A percentile compares a stretch with the other conserved stretches of the same genome.
Conservation (phyloP, 2,797 vertebrate species). For the Aldrovandia affinis region DNA sequence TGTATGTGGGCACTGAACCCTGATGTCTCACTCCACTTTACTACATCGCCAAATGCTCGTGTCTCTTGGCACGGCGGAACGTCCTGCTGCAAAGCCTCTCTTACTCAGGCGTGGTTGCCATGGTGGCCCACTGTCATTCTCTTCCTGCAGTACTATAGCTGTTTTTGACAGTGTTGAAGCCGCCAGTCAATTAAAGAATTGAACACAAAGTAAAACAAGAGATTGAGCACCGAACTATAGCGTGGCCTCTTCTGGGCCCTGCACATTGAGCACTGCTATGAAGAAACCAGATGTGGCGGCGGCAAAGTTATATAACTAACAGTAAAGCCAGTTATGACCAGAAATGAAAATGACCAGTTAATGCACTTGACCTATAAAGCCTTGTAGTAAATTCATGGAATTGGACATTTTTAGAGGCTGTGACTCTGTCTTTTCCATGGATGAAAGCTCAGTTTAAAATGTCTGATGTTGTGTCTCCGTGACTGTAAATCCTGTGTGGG, state of each 20-base stretch:
- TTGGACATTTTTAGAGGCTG: neutral
- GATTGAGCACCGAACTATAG: neutral
- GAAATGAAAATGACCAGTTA: neutral
- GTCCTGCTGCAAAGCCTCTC: neutral
- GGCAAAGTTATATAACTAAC: too few species aligned
- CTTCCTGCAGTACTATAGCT: neutral
- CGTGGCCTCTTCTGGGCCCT: neutral
- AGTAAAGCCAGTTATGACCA: neutral
- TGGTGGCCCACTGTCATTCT: neutral
- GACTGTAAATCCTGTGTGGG: constrained; percentile 6
- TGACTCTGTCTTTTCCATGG: neutral
- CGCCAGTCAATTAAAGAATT: neutral
- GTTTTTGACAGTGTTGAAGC: neutral
- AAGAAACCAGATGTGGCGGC: too few species aligned
- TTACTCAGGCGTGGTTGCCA: neutral
- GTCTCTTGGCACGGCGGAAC: neutral
- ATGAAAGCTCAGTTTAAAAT: neutral
- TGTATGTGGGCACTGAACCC: neutral
- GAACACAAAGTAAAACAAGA: neutral
- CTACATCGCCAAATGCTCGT: neutral
- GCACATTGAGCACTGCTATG: neutral
- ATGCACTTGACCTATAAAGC: neutral
- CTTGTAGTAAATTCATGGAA: neutral
- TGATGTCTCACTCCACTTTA: neutral
- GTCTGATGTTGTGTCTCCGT: constrained; percentile 8